Evolutionary conservation across 2,797 vertebrate genomes (phyloP), one percentile per base, ranked within the genome.

Genomic region (Myotis myotis): DNA sequence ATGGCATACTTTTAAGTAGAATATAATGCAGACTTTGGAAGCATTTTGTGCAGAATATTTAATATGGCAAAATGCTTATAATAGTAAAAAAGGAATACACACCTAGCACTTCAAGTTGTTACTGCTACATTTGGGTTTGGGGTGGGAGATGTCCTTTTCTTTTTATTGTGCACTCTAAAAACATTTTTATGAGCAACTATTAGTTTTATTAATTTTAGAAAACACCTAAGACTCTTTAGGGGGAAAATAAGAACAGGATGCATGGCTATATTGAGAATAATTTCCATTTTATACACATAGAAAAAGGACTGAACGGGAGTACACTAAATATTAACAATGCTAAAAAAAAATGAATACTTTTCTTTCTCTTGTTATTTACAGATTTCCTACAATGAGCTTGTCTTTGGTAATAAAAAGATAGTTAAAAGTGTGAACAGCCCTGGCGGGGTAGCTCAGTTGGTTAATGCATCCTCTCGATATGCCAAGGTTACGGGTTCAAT

Each of bases 371-470:
- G 15, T 62, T 47, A 75, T n/a, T 89, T 83, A 64, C 47, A 75
- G 25, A 81, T 82, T 75, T 85, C 15, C 38, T 81, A 3, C 13
- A 68, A 72, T 82, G 53, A 91, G 10, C 2, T 44, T 78, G 19
- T 83, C 81, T 91, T 80, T 85, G 89, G 55, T 81, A 79, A 79
- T 51, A 92, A 70, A 83, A 95, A 33, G 51, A 36, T 88, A 53
- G 78, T 74, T 11, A 74, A 80, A 85, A 81, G 49, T 11, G 68
- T 64, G 5, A 55, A 55, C 53, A 55, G 53, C 53, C 20, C 53
- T 7, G 20, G 53, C 2, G 19, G 19, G 53, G 20, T 55, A 55
- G 53, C 20, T 55, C 7, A 55, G 53, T 23, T 22, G 53, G 53
- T 22, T 55, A 55, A 16, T 8, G 53, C 8, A 20, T 23, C 53